Percentiles rank a stretch among this genome's conserved stretches.
phyloP scores from a whole-genome alignment of 2,113 vertebrate genomes.

The Sinocyclocheilus maitianheensis region DNA sequence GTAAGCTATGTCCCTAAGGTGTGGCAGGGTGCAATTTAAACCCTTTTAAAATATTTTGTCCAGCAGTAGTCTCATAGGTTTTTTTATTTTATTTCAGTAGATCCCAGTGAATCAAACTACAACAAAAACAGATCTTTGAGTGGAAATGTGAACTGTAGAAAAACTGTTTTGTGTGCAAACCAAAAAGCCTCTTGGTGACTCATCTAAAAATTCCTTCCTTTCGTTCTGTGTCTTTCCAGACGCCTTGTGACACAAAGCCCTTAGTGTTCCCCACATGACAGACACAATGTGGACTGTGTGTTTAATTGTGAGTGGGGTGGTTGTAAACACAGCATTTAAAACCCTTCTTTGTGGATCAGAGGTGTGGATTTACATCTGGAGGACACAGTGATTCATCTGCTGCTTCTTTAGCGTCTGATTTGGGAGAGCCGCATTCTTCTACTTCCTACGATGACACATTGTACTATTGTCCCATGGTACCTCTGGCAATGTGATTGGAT shows the following conservation, averaged over 20 bases:
- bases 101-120: not conserved
- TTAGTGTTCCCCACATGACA: constrained; percentile 69
- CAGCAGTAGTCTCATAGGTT: not conserved
- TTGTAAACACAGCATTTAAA: constrained; percentile 74
- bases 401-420: constrained; percentile 70
- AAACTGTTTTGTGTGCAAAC: constrained; percentile 51
- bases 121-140: constrained; percentile 15
- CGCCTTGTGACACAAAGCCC: constrained; percentile 78
- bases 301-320: constrained; percentile 80
- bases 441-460: constrained; percentile 74
- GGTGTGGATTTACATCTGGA: constrained; percentile 77
- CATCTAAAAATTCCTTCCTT: constrained; percentile 78
- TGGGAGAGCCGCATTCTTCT: constrained; percentile 75
- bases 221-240: constrained; percentile 71
- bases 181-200: constrained; percentile 70
- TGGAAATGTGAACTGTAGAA: constrained; percentile 48
- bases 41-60: not conserved
- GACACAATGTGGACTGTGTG: constrained; percentile 81
- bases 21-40: not conserved
- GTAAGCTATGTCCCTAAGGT: constrained; percentile 1
- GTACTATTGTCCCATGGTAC: constrained; percentile 73
- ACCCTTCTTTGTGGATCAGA: constrained; percentile 77
- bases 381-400: constrained; percentile 73
- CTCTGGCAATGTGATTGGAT: constrained; percentile 58
- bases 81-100: not conserved